These are phyloP conservation scores for Nansenia antarctica DNA, from an alignment of 2,113 vertebrate species.

Conservation along the genomic window DNA sequence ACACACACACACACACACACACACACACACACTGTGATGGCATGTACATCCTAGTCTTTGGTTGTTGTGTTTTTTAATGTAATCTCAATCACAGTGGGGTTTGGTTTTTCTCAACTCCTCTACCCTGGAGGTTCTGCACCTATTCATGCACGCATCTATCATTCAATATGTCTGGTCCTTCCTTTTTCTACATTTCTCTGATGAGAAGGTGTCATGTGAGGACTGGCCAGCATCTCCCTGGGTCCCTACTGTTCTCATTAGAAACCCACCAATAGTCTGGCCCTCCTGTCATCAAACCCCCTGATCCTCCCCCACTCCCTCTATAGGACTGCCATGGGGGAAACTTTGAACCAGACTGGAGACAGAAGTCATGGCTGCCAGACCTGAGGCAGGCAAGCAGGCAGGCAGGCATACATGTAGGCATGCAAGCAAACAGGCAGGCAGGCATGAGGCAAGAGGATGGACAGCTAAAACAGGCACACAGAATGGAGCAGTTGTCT, in stretches of 20 bases:
- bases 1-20: background rate
- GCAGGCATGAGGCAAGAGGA: conserved; percentile 38
- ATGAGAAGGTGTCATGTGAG: background rate
- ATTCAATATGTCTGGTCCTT: background rate
- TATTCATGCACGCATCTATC: conserved; percentile 12
- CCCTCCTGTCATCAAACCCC: conserved; percentile 34
- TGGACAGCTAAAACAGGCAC: conserved; percentile 59
- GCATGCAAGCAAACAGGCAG: conserved; percentile 33
- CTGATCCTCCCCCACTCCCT: conserved; percentile 33
- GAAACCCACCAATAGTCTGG: conserved; percentile 47
- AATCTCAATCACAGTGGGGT: conserved; percentile 21
- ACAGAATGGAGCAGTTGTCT: conserved; percentile 43
- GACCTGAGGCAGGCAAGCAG: conserved; percentile 36
- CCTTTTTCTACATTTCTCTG: background rate
- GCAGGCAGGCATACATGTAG: conserved; percentile 26
- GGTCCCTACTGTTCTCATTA: conserved; percentile 46
- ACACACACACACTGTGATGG: background rate
- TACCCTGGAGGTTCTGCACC: conserved; percentile 2
- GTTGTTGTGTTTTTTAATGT: background rate
- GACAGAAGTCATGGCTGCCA: conserved; percentile 52
- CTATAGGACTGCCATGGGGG: conserved; percentile 44
- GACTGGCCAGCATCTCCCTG: conserved; percentile 26
- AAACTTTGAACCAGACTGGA: conserved; percentile 51
- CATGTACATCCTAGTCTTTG: background rate
- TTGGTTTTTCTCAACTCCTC: background rate